Conservation (phyloP, 64 coral and sea anemone genomes). For the Astreopora myriophthalma region DNA sequence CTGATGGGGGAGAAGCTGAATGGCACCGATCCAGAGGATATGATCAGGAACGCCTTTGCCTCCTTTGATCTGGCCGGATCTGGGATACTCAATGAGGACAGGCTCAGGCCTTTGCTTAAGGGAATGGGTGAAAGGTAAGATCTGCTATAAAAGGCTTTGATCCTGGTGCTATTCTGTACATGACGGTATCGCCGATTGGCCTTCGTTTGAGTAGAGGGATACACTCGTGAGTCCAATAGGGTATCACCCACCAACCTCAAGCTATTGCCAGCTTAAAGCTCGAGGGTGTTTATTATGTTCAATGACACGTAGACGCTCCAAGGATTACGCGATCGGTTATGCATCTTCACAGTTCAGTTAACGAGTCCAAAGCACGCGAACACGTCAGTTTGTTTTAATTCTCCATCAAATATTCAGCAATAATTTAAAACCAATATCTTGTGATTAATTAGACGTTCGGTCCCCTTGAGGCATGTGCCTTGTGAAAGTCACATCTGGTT, state of each 20-base stretch:
- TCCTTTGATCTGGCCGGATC: constrained; percentile 28
- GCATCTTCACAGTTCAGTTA: too few species aligned
- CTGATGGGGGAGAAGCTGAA: constrained; percentile 71
- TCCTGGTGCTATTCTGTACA: not conserved
- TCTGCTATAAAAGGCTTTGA: not conserved
- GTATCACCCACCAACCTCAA: too few species aligned
- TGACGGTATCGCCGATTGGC: not conserved
- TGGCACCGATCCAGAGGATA: constrained; percentile 70
- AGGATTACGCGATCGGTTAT: too few species aligned
- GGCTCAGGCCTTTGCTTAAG: not conserved
- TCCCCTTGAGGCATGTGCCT: not conserved
- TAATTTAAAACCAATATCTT: too few species aligned
- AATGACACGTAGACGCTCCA: too few species aligned
- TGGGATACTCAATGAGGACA: constrained; percentile 40
- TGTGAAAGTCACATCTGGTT: not conserved
- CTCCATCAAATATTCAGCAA: too few species aligned
- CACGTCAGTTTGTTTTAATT: too few species aligned
- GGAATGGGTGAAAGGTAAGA: constrained; percentile 68
- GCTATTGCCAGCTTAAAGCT: too few species aligned
- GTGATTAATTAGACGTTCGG: too few species aligned
- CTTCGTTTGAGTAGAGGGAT: not conserved
- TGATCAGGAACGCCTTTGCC: constrained; percentile 54
- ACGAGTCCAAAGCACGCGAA: too few species aligned
- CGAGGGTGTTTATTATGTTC: too few species aligned
- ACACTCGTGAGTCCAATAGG: too few species aligned